Evolutionary conservation across 2,113 vertebrate genomes (phyloP), one percentile per base, ranked within the genome.

Genomic region (Euleptes europaea): DNA sequence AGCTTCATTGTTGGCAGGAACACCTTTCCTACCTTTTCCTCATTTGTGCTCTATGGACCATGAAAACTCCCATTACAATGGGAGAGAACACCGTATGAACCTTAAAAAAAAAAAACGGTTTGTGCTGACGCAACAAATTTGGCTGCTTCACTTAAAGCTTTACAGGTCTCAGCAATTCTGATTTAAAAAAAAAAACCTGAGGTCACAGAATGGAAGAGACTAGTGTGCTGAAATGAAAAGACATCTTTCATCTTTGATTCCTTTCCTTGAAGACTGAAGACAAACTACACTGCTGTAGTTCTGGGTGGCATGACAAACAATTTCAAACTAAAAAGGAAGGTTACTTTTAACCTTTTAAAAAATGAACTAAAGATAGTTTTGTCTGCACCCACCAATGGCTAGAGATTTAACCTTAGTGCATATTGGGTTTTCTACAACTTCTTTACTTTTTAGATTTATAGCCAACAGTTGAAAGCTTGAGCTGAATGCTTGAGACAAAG

Each of bases 1-100:
- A 92, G 90, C 51, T 94, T 84, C 88, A 78, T 92, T 95, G 78
- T 90, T 94, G 82, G 84, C 83, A 94, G 90, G 87, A 93, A 89
- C 67, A 93, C 82, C 80, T 91, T 95, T 92, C 81, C 89, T 93
- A 88, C 81, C 74, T 92, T 85, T 28, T 72, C 87, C 94, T 92
- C 88, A 88, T 95, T 95, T 92, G 85, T 94, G 90, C 87, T 94
- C 93, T 86, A 88, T 88, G 92, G 89, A 93, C 90, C 91, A 90
- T 95, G 84, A 94, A 94, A 96, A 92, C 82, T 92, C 82, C 69
- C 14, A 1, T 94, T 94, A 91, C 88, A 88, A 92, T 91, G 90
- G 38, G 49, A 90, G 80, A 86, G 57, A 92, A 89, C 0, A 0
- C 66, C 72, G 78, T 92, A 80, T 92, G 91, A 94, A 90, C 79